Base-by-base conservation (phyloP, 1,140 invertebrate species). In the Diachasmimorpha longicaudata region DNA sequence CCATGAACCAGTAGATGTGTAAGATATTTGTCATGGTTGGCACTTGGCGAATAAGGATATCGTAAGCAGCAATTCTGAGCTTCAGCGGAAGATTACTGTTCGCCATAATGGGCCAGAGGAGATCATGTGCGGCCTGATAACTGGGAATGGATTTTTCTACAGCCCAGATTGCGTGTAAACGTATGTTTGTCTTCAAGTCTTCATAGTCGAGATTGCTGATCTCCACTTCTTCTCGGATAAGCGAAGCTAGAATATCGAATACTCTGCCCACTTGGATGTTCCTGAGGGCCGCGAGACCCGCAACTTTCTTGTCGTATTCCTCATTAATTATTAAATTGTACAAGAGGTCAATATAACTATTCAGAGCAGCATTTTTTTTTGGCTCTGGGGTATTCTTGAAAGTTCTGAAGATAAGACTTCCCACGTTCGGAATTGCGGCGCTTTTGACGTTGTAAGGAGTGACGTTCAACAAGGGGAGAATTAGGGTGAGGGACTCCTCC, bases 1-100 rank as follows among this genome's bases (percentile, higher is more conserved):
- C 74, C 87, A 90, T 89, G 10, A 85, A 80, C 84, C 85, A 87
- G 66, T 88, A 85, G 9, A 90, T 79, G 48, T 86, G 87, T 76
- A 86, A 81, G 13, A 88, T 66, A 36, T 79, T 77, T 5, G 80
- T 73, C 76, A 86, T 78, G n/a, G 82, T 68, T 19, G 86, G 84
- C 58, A 81, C 48, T 42, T 85, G 81, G 25, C 82, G 72, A 75
- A 90, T 87, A 4, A 90, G 42, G n/a, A 87, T 73, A 1, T 83
- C 81, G 37, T 87, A 87, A 31, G 90, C 87, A 19, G 78, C 74
- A 2, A 85, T 81, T 69, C 89, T 83, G 8, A 89, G 11, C 21
- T 85, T 73, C 6, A 86, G 55, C 5, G 83, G 78, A 68, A 85
- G 78, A 4, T 63, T 83, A 11, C 74, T 63, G 42, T 90, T 80